These are phyloP conservation scores for Lagenorhynchus albirostris DNA, from an alignment of 2,113 vertebrate species.

Conservation along the genomic window DNA sequence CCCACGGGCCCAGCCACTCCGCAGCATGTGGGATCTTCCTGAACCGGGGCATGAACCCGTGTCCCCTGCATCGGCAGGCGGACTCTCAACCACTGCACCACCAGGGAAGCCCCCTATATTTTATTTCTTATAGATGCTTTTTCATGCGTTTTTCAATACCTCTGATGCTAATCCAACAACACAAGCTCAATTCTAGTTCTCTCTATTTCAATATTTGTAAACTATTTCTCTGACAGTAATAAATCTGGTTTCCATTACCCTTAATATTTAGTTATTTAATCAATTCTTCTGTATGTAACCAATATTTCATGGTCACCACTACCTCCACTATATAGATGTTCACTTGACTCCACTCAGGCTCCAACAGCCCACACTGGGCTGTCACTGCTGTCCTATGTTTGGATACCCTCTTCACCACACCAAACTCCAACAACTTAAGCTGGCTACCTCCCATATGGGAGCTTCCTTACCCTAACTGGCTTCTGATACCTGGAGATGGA, in stretches of 20 bases:
- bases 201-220: background rate
- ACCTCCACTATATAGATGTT: background rate
- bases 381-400: background rate
- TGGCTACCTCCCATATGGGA: background rate
- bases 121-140: background rate
- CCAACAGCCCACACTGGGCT: background rate
- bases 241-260: background rate
- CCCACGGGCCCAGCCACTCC: no score
- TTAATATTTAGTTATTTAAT: background rate
- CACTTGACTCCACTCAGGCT: background rate
- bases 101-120: no score
- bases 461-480: background rate
- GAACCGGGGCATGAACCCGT: rapidly evolving
- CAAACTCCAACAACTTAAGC: background rate
- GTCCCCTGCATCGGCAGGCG: no score
- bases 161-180: background rate
- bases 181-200: background rate
- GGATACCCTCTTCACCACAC: background rate
- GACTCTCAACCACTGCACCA: no score
- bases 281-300: background rate
- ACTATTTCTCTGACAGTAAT: background rate
- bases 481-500: background rate
- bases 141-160: background rate
- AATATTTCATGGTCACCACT: background rate
- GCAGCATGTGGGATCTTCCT: no score